Conservation (phyloP, 2,113 vertebrate genomes). For the Xenotilapia leptura region DNA sequence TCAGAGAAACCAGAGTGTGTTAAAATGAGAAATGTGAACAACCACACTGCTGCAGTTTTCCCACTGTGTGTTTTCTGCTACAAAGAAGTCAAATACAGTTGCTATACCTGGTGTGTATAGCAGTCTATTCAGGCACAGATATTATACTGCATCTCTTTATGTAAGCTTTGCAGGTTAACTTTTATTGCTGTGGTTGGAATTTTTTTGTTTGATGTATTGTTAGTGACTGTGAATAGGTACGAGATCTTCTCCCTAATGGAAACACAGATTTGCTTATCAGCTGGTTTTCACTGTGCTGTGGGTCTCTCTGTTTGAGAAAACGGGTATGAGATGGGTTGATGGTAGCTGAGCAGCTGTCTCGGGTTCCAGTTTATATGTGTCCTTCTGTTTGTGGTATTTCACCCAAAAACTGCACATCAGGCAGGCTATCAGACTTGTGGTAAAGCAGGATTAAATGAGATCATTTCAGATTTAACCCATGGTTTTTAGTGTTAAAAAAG, state of each 20-base stretch:
- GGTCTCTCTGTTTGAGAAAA: not conserved
- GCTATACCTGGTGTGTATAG: not conserved
- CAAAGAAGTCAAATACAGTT: not conserved
- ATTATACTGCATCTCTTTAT: not conserved
- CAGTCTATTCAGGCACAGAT: not conserved
- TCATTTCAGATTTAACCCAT: not conserved
- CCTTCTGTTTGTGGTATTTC: slow-evolving; percentile 33
- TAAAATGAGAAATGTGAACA: not conserved
- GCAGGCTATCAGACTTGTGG: not conserved
- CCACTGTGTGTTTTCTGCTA: not conserved
- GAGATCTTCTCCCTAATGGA: not conserved
- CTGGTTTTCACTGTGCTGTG: not conserved
- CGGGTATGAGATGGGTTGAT: not conserved
- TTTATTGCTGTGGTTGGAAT: not conserved
- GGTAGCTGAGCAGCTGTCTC: slow-evolving; percentile 10
- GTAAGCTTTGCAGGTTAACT: not conserved
- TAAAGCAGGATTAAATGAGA: not conserved
- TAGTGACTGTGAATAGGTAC: not conserved
- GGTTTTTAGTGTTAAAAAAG: not conserved
- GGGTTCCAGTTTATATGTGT: slow-evolving; percentile 2
- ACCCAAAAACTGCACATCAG: not conserved
- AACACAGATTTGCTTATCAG: not conserved
- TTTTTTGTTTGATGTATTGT: not conserved
- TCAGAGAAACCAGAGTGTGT: not conserved
- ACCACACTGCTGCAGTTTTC: not conserved